Base-by-base conservation (phyloP, 2,113 vertebrate species). In the Corythaixoides concolor region DNA sequence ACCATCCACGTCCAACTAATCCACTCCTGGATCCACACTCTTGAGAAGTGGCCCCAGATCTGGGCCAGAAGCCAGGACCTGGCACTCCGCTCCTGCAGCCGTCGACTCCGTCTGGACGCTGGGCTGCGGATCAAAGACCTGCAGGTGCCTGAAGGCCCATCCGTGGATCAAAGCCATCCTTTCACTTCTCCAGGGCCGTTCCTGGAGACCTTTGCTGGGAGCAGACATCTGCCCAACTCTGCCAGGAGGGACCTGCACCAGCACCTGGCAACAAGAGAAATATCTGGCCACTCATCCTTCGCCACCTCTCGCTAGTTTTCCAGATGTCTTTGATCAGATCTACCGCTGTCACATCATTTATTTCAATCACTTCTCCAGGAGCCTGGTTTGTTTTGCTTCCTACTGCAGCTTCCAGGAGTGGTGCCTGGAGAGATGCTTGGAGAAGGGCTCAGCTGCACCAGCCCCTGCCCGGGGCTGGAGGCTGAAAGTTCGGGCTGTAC, bases 1-100 rank as follows among this genome's bases (percentile, higher is more conserved):
- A 64, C 77, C 37, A 11, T 12, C 72, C 27, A 0, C 0, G 22
- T 5, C 83, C 1, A 0, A 10, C n/a, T 11, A 9, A 6, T 3
- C 49, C 13, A 0, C 8, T 74, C 59, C 64, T 6, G 12, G 28
- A 53, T 39, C 78, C 50, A 4, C 1, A 2, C 26, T 50, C 56
- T 28, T 15, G 27, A 33, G 55, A 74, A 50, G 47, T 0, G 8
- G 55, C 68, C 76, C 39, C 55, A 33, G 30, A 33, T 8, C 60
- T 1, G 3, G 82, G 59, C 28, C 33, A 22, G 28, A 13, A 74
- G 81, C 67, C 89, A 73, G 45, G 60, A 24, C 39, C 68, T 39
- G 50, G 89, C 59, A 16, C 52, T 8, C 52, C 7, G 82, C 39
- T 59, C 33, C 74, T 5, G 52, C 43, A 45, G 66, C 43, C 52